phyloP scores from a whole-genome alignment of 37 sponge, comb jelly and placozoan genomes.

The Petrosia ficiformis region DNA sequence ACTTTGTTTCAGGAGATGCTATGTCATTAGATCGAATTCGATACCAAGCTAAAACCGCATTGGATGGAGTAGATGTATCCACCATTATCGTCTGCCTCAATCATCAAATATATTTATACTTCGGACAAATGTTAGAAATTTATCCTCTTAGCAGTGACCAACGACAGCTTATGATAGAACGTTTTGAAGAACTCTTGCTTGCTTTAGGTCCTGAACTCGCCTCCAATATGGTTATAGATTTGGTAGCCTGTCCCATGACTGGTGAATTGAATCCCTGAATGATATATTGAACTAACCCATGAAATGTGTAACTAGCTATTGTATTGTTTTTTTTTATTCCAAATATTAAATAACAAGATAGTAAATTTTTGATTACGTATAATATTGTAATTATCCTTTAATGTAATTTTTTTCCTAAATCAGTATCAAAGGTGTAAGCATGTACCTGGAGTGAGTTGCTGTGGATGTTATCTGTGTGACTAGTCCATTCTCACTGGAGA shows the following conservation, averaged over 20 bases:
- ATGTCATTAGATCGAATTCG: conserved; percentile 23
- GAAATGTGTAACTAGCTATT: no score
- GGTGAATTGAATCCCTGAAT: no score
- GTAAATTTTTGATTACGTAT: no score
- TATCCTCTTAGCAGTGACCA: conserved; percentile 18
- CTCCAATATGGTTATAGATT: conserved; percentile 56
- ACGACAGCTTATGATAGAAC: conserved; percentile 39
- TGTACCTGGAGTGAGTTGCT: no score
- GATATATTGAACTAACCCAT: no score
- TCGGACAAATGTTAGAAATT: conserved; percentile 38
- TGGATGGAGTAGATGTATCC: conserved; percentile 17
- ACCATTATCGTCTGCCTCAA: conserved; percentile 66
- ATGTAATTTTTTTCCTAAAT: no score
- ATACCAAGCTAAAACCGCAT: conserved; percentile 15
- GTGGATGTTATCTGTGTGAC: no score
- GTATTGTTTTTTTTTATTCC: no score
- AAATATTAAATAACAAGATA: no score
- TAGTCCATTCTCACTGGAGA: no score
- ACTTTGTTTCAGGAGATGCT: conserved; percentile 22
- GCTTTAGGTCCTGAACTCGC: conserved; percentile 51
- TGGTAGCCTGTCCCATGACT: conserved; percentile 30
- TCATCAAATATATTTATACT: conserved; percentile 36
- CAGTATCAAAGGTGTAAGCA: no score
- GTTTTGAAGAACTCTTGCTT: conserved; percentile 46
- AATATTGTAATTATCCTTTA: no score